Conservation (phyloP, 2,113 vertebrate species). For the Grus americana region DNA sequence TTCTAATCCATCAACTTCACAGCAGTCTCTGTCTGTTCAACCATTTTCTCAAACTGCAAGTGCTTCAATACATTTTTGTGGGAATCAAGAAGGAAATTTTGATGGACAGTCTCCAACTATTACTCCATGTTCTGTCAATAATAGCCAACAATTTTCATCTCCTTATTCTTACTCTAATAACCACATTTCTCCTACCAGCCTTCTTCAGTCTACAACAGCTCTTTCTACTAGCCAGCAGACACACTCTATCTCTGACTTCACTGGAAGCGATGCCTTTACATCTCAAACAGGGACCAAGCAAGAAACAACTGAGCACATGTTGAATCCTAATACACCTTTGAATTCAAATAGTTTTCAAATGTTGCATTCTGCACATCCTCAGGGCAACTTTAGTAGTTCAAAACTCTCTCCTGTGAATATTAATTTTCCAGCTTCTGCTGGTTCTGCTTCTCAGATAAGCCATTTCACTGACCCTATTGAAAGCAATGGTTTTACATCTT, state of each 20-base stretch:
- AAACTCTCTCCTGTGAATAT: constrained; percentile 89
- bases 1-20: constrained; percentile 74
- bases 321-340: constrained; percentile 77
- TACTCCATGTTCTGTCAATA: constrained; percentile 85
- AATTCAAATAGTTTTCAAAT: constrained; percentile 86
- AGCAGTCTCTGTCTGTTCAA: constrained; percentile 79
- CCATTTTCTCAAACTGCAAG: constrained; percentile 80
- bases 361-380: constrained; percentile 84
- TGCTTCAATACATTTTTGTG: constrained; percentile 79
- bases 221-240: constrained; percentile 77
- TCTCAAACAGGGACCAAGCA: constrained; percentile 82
- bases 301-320: constrained; percentile 74
- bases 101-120: constrained; percentile 81
- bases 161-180: constrained; percentile 89
- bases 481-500: constrained; percentile 86
- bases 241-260: constrained; percentile 81
- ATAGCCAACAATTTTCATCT: constrained; percentile 81
- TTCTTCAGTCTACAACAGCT: constrained; percentile 79
- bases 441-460: constrained; percentile 80
- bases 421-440: constrained; percentile 76
- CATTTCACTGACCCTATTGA: constrained; percentile 80
- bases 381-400: constrained; percentile 85
- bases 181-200: constrained; percentile 80
- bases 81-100: constrained; percentile 79
- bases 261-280: constrained; percentile 84